These are phyloP conservation scores for Chionomys nivalis DNA, from an alignment of 2,113 vertebrate species.

Conservation along the genomic window DNA sequence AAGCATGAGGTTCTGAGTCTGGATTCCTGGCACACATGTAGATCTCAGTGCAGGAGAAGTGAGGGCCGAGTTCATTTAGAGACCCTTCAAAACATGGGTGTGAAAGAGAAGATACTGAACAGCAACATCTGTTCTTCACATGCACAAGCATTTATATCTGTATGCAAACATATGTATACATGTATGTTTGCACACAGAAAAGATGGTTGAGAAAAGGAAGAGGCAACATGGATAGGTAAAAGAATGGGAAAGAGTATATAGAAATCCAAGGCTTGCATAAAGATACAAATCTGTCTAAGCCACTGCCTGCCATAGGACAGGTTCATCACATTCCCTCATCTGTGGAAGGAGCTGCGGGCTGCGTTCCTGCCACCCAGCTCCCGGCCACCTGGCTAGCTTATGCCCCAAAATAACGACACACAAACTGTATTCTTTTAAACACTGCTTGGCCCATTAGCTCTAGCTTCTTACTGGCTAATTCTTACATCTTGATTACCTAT, in stretches of 20 bases:
- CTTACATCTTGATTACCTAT: no score
- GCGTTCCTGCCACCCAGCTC: no score
- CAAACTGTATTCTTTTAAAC: no score
- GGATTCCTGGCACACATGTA: not conserved
- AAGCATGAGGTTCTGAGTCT: not conserved
- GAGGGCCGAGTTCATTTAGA: not conserved
- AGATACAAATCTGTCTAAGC: not conserved
- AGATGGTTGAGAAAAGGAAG: not conserved
- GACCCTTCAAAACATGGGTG: not conserved
- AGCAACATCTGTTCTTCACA: not conserved
- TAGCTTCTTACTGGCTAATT: no score
- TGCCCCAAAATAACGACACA: no score
- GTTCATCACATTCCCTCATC: not conserved
- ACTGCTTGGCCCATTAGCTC: no score
- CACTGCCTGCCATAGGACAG: not conserved
- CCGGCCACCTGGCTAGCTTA: no score
- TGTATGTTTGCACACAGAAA: not conserved
- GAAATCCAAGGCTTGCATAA: not conserved
- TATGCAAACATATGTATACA: not conserved
- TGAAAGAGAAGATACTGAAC: not conserved
- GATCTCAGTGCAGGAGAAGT: not conserved
- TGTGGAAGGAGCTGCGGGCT: no score
- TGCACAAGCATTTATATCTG: no score
- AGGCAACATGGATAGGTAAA: not conserved
- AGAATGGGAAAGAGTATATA: not conserved